These are phyloP conservation scores for Frankliniella intonsa DNA, from an alignment of 2,888 invertebrate species.

Conservation along the genomic window DNA sequence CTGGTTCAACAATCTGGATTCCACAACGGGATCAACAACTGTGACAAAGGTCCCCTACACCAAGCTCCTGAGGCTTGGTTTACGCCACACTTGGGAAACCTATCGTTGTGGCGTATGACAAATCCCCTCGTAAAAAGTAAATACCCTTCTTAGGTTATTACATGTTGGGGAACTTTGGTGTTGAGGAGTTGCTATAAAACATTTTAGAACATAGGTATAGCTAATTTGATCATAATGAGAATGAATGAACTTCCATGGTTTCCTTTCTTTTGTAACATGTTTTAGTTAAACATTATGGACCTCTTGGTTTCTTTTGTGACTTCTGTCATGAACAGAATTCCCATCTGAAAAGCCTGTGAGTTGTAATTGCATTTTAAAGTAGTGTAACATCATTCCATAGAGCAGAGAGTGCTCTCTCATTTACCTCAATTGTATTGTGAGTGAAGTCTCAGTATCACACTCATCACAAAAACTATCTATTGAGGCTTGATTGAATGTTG, in stretches of 20 bases:
- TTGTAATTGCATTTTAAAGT: not conserved
- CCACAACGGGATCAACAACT: conserved; percentile 48
- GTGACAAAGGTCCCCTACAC: conserved; percentile 21
- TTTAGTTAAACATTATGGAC: not conserved
- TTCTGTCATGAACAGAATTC: not conserved
- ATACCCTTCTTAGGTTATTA: not conserved
- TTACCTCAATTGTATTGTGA: not conserved
- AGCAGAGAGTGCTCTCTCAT: not conserved
- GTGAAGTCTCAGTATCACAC: too few species aligned
- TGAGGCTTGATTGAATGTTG: too few species aligned
- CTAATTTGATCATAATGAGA: conserved; percentile 6
- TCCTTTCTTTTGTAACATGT: not conserved
- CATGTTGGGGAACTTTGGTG: not conserved
- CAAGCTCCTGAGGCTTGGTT: conserved; percentile 22
- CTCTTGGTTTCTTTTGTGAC: not conserved
- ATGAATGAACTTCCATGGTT: not conserved
- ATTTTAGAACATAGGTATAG: not conserved
- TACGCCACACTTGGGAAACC: conserved; percentile 18
- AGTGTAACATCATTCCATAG: conserved; percentile 19
- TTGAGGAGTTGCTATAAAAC: not conserved
- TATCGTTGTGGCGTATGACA: conserved; percentile 9
- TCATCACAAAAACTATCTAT: too few species aligned
- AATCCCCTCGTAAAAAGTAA: not conserved
- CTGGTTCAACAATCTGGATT: conserved; percentile 95
- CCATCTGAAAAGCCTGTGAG: not conserved